Conservation (phyloP, 2,888 invertebrate species). For the Athalia cordata region DNA sequence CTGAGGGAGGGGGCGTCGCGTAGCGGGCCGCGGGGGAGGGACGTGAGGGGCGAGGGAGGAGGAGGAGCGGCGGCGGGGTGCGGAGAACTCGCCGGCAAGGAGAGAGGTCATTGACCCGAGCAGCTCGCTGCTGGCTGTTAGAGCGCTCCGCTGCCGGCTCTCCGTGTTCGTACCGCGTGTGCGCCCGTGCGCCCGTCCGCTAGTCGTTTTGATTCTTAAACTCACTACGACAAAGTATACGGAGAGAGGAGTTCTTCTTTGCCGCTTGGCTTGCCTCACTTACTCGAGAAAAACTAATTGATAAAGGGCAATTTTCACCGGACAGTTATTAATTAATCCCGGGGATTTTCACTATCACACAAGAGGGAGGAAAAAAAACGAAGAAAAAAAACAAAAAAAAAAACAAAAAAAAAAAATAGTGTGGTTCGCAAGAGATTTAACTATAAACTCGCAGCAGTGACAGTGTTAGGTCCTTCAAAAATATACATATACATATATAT, state of each 20-base stretch:
- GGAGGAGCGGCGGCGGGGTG: slow-evolving; percentile 53
- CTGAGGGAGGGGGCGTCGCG: slow-evolving; percentile 16
- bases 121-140: slow-evolving; percentile 73
- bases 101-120: slow-evolving; percentile 72
- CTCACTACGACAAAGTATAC: slow-evolving; percentile 39
- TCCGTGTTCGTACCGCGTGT: slow-evolving; percentile 67
- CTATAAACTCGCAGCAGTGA: background rate
- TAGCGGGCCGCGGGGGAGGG: slow-evolving; percentile 38
- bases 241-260: slow-evolving; percentile 41
- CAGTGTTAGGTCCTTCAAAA: background rate
- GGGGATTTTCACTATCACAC: background rate
- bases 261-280: slow-evolving; percentile 21
- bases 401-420: background rate
- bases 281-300: background rate
- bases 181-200: slow-evolving; percentile 52
- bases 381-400: background rate
- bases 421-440: slow-evolving; percentile 2
- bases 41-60: slow-evolving; percentile 33
- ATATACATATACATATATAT: background rate
- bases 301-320: background rate
- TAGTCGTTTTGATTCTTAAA: slow-evolving; percentile 46
- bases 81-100: slow-evolving; percentile 69
- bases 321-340: background rate
- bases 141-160: slow-evolving; percentile 65
- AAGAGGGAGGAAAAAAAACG: background rate